These are phyloP conservation scores for Brachyopa scutellaris DNA, from an alignment of 2,888 invertebrate genomes.

Conservation along the genomic window DNA sequence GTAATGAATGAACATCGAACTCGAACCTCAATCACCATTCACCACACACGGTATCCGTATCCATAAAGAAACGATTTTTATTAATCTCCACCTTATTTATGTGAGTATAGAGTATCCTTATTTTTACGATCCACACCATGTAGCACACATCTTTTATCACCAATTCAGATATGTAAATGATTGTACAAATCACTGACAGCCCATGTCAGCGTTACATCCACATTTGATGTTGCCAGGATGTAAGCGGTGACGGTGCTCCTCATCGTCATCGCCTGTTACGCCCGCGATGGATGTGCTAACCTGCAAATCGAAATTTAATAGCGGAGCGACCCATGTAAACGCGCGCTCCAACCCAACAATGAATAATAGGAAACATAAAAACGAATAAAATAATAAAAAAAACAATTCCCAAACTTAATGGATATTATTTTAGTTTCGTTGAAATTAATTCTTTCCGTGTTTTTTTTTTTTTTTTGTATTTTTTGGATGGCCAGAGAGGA, in stretches of 20 bases:
- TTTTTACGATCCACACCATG: too few species aligned
- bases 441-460: constrained; percentile 29
- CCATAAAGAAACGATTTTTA: too few species aligned
- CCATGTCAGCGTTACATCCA: constrained; percentile 28
- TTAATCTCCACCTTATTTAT: too few species aligned
- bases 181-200: constrained; percentile 20
- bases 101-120: too few species aligned
- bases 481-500: constrained; percentile 15
- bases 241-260: too few species aligned
- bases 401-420: constrained; percentile 15
- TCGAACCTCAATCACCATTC: too few species aligned
- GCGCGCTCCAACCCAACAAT: neutral
- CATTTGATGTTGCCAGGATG: neutral
- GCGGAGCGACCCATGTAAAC: constrained; percentile 8
- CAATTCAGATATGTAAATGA: neutral
- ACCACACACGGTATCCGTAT: too few species aligned
- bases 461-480: too few species aligned
- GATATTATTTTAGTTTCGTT: constrained; percentile 20
- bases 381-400: constrained; percentile 2
- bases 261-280: too few species aligned
- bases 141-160: too few species aligned
- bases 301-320: constrained; percentile 27
- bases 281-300: constrained; percentile 1
- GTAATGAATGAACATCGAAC: too few species aligned
- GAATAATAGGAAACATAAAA: constrained; percentile 31